Evolutionary conservation across 2,797 vertebrate genomes (phyloP).

Genomic region (Poeciliopsis presidionis): DNA sequence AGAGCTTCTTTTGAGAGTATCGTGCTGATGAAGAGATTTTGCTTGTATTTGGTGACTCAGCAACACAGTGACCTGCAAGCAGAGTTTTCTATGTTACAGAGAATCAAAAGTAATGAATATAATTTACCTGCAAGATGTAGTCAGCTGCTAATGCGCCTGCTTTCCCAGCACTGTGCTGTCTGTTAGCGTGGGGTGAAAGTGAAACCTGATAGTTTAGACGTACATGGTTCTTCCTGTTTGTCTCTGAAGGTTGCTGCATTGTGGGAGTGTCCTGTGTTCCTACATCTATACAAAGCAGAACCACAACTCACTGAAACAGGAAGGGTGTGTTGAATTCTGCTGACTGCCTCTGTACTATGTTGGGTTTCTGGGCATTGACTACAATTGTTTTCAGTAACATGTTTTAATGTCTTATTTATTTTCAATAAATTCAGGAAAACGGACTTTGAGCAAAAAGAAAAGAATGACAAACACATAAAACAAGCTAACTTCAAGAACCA

Average conservation of each 20-base stretch:
- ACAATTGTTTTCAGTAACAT: neutral
- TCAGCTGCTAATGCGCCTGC: neutral
- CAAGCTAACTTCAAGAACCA: too few species aligned
- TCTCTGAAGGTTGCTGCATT: neutral
- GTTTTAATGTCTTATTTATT: too few species aligned
- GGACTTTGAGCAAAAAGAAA: neutral
- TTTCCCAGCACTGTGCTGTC: neutral
- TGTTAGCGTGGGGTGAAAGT: neutral
- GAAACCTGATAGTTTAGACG: neutral
- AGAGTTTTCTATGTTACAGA: neutral
- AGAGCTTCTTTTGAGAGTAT: neutral
- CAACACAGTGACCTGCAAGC: neutral
- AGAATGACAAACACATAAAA: too few species aligned
- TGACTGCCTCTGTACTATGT: neutral
- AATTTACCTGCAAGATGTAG: neutral
- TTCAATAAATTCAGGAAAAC: neutral
- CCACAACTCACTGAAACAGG: neutral
- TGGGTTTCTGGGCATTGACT: neutral
- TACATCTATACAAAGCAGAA: neutral
- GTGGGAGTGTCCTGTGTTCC: neutral
- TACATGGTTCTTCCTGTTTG: constrained; percentile 3
- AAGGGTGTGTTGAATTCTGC: neutral
- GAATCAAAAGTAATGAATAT: neutral
- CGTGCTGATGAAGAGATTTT: neutral
- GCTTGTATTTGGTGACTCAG: too few species aligned